Evolutionary conservation across 2,797 vertebrate genomes (phyloP).

Genomic region (Gymnoscopelus microlampas): DNA sequence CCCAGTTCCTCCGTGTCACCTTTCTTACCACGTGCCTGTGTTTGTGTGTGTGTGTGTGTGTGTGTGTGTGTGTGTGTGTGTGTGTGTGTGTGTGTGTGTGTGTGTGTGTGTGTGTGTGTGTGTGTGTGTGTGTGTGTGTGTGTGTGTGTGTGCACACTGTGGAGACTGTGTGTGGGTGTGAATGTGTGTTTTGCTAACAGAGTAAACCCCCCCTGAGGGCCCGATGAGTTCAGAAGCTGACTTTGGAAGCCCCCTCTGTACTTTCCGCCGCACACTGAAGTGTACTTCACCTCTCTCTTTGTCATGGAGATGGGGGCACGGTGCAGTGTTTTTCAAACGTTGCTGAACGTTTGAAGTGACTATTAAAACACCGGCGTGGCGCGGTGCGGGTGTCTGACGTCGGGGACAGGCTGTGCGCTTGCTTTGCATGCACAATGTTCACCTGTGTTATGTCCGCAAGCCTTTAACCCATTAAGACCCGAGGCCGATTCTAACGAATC

Average conservation of each 20-base stretch:
- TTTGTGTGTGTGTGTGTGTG: too few relatives aligned
- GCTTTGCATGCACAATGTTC: too few relatives aligned
- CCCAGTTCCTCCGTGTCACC: too few relatives aligned
- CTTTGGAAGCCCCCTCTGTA: conserved; percentile 29
- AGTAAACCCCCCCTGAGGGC: not conserved
- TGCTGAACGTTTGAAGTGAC: conserved; percentile 16
- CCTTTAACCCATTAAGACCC: too few relatives aligned
- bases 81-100: too few relatives aligned
- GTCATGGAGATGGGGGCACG: conserved; percentile 4
- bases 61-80: not conserved
- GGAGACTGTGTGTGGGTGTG: not conserved
- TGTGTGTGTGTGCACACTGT: too few relatives aligned
- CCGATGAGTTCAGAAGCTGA: conserved; percentile 12
- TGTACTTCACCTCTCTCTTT: conserved; percentile 24
- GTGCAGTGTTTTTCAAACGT: not conserved
- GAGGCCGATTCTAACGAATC: too few relatives aligned
- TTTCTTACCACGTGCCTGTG: too few relatives aligned
- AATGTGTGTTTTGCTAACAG: not conserved
- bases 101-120: too few relatives aligned
- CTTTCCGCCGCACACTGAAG: conserved; percentile 13
- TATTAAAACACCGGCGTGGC: not conserved
- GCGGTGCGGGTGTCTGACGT: too few relatives aligned
- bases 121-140: not conserved
- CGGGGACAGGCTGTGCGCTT: too few relatives aligned
- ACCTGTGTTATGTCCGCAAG: too few relatives aligned